Base-by-base conservation (phyloP, 2,888 invertebrate genomes). In the Tenthredo amoena region DNA sequence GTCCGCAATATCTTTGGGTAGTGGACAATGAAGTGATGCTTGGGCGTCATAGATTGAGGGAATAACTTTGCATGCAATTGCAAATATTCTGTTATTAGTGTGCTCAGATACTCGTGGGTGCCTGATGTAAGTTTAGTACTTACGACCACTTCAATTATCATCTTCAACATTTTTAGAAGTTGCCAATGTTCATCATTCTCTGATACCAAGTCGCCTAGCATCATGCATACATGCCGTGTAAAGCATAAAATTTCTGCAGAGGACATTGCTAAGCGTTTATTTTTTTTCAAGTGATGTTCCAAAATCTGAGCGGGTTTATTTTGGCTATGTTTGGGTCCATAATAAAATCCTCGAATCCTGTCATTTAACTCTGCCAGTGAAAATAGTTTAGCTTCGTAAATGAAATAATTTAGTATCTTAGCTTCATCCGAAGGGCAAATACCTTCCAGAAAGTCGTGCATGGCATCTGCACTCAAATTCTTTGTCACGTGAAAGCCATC, bases 401-500 rank as follows among this genome's bases (percentile, higher is more conserved):
- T 86, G 43, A 82, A 86, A 55, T 85, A 58, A 50, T 82, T n/a
- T 5, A 86, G 18, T 65, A 87, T 77, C 21, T 65, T 31, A 65
- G 65, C 65, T 26, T 2, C 3, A 65, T 89, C 88, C 83, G 88
- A 89, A 15, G 72, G 74, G 76, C 88, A 88, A 15, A 88, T 83
- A 0, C 90, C 89, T 55, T 89, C 88, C 58, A 87, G 88, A 37
- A 89, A 1, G 77, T 89, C 89, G 82, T 90, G 90, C 89, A 89
- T 90, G 6, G 88, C 55, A n/a, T 90, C 85, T n/a, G 65, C 82
- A 68, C 62, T 43, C 12, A 40, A 34, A 74, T 89, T 89, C 21
- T 89, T 86, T 31, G 84, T 79, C 26, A 88, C 88, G 58, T 89
- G 87, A 86, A 88, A 89, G 21, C 65, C 62, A 21, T 34, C n/a